These are phyloP conservation scores for Tadarida brasiliensis DNA, from an alignment of 2,797 vertebrate genomes.

Conservation along the genomic window DNA sequence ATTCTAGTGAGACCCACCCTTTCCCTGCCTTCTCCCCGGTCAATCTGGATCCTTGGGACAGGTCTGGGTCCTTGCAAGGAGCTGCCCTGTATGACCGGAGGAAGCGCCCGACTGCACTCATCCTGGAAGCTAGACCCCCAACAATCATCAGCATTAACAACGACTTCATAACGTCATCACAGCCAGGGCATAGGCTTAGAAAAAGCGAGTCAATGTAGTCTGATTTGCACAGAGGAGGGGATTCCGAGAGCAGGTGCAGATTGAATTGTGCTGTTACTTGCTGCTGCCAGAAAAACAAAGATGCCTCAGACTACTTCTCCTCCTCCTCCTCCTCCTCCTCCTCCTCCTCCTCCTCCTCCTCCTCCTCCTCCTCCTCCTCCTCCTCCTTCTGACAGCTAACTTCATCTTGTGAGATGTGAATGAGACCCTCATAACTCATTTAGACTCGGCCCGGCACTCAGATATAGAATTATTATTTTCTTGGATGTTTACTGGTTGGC, in stretches of 20 bases:
- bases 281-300: not conserved
- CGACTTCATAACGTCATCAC: not conserved
- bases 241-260: constrained; percentile 34
- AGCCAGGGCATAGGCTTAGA: not conserved
- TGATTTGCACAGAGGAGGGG: constrained; percentile 16
- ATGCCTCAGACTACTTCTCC: not conserved
- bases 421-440: not conserved
- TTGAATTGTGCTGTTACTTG: constrained; percentile 58
- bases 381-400: not conserved
- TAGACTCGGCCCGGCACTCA: not conserved
- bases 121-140: not conserved
- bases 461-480: not conserved
- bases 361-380: too few relatives aligned
- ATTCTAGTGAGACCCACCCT: not conserved
- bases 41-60: not conserved
- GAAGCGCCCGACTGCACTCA: not conserved
- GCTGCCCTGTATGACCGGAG: not conserved
- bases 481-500: constrained; percentile 21
- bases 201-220: not conserved
- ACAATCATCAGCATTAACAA: not conserved
- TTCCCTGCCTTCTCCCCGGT: not conserved
- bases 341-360: too few relatives aligned
- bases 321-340: too few relatives aligned
- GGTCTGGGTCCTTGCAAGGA: not conserved
- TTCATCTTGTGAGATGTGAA: not conserved